Base-by-base conservation (phyloP, 1,140 invertebrate species). In the Aradophagus sp. region DNA sequence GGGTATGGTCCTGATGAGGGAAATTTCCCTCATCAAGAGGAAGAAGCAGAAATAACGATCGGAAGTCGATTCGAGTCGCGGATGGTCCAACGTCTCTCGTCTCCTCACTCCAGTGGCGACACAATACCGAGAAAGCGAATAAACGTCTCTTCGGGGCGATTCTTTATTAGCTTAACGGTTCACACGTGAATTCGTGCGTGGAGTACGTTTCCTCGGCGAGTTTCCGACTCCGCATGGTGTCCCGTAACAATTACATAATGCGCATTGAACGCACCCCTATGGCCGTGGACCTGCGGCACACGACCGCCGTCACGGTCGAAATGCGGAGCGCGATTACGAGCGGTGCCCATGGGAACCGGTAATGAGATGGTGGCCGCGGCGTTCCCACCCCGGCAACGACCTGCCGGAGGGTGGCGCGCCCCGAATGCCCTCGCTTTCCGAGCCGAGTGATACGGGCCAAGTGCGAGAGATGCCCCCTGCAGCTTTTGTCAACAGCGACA, bases 361-460 rank as follows among this genome's bases (percentile, higher is more conserved):
- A 86, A 86, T 85, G 82, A 84, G 83, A 84, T 83, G 81, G 83
- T 80, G 84, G 84, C 82, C 81, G 82, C 71, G 77, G 75, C 78
- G 34, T 80, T 79, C 81, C 82, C 78, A 80, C 76, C 56, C 68
- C 58, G 45, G 63, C n/a, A 61, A 58, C 29, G 63, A 80, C 75
- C 65, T 69, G 73, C 26, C 20, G 36, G 34, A 63, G 68, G 73
- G 68, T 68, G 56, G 63, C 53, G 14, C 13, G 27, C 29, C 41
- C 61, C 68, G 44, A 74, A 71, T 75, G 47, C 55, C 34, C 45
- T 41, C 41, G 42, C 19, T 47, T 41, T 48, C 27, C 27, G 42
- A 32, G 56, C 4, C 76, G 74, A 77, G 73, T 79, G 80, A 82
- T 78, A 81, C 75, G 78, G 78, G 76, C 63, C 52, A 71, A 47